Conservation (phyloP, 1,140 invertebrate genomes). For the Macrosteles quadrilineatus region DNA sequence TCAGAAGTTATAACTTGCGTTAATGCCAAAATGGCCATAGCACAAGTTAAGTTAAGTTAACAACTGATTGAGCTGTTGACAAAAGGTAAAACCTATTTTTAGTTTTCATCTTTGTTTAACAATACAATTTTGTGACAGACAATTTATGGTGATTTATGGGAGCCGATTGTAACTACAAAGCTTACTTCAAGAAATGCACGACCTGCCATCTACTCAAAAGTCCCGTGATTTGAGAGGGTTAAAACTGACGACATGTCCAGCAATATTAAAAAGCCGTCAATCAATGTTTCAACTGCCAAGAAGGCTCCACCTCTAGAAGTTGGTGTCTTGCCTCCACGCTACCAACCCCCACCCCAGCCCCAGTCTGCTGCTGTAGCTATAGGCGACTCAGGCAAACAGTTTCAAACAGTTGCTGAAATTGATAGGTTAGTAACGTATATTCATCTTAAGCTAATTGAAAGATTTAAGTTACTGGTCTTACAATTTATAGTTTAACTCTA, state of each 20-base stretch:
- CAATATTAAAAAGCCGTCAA: conserved; percentile 33
- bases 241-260: conserved; percentile 27
- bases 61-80: too few species aligned
- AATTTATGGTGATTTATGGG: too few species aligned
- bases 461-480: too few species aligned
- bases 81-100: too few species aligned
- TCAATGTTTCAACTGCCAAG: conserved; percentile 13
- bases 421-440: conserved; percentile 24
- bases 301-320: conserved; percentile 8
- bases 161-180: not conserved
- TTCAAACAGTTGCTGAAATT: conserved; percentile 29
- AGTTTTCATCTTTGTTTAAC: too few species aligned
- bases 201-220: not conserved
- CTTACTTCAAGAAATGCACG: not conserved
- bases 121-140: too few species aligned
- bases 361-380: conserved; percentile 2
- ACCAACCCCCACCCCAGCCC: conserved; percentile 30
- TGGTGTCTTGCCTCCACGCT: conserved; percentile 25
- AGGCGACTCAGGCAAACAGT: conserved; percentile 25
- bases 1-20: too few species aligned
- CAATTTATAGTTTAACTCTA: too few species aligned
- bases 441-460: too few species aligned
- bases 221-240: conserved; percentile 13
- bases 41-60: too few species aligned
- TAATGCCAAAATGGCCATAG: too few species aligned